A percentile compares a stretch with the other conserved stretches of the same genome.
phyloP scores from a whole-genome alignment of 2,888 invertebrate genomes.

The Stegophylla sp. region DNA sequence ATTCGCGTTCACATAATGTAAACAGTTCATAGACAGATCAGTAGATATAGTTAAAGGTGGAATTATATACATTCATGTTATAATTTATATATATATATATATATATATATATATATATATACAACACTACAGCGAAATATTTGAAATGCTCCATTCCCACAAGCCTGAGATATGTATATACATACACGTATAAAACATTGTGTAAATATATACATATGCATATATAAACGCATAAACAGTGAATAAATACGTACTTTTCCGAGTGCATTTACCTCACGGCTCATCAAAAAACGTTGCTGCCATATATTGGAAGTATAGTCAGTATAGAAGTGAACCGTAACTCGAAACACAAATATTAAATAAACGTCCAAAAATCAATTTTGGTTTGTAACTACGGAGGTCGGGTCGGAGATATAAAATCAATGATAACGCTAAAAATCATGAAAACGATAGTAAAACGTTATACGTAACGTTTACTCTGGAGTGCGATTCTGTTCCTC shows the following conservation, averaged over 20 bases:
- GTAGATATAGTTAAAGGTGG: slow-evolving; percentile 2
- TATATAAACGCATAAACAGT: too few species aligned
- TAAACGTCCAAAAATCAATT: background rate
- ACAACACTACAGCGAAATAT: slow-evolving; percentile 28
- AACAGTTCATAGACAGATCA: background rate
- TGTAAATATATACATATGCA: too few species aligned
- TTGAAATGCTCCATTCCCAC: slow-evolving; percentile 41
- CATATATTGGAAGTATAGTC: background rate
- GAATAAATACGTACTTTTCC: too few species aligned
- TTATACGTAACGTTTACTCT: too few species aligned
- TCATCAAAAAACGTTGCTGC: too few species aligned
- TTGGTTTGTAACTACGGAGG: slow-evolving; percentile 5
- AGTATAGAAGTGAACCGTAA: too few species aligned
- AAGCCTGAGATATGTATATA: slow-evolving; percentile 5
- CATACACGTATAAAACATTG: too few species aligned
- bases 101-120: background rate
- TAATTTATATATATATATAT: slow-evolving; percentile 6
- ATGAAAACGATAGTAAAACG: too few species aligned
- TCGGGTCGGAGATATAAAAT: background rate
- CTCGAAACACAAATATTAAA: too few species aligned
- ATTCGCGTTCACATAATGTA: background rate
- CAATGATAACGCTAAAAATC: slow-evolving; percentile 5
- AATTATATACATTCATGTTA: too few species aligned
- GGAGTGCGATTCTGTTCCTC: too few species aligned
- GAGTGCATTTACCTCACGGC: too few species aligned